Evolutionary conservation across 2,888 invertebrate genomes (phyloP).

Genomic region (Nowickia ferox): DNA sequence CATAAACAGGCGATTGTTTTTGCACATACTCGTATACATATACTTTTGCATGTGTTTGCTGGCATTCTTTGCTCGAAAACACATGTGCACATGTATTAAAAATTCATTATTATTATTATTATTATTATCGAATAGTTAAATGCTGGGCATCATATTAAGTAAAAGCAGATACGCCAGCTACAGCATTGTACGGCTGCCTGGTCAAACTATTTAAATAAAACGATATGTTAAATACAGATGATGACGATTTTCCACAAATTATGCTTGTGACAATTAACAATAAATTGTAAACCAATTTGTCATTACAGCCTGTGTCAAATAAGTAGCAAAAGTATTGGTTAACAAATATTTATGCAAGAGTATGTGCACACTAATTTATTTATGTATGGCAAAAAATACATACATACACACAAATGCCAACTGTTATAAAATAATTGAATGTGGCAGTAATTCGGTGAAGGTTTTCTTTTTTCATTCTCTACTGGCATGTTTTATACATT

Average conservation of each 20-base stretch:
- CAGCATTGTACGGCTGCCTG: slow-evolving; percentile 16
- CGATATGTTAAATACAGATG: slow-evolving; percentile 69
- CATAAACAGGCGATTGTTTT: neutral
- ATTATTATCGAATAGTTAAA: slow-evolving; percentile 58
- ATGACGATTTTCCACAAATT: slow-evolving; percentile 71
- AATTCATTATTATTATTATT: slow-evolving; percentile 51
- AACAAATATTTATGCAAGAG: slow-evolving; percentile 44
- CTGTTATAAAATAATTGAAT: neutral
- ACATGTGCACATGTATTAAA: slow-evolving; percentile 35
- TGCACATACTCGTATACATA: no score
- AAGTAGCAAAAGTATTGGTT: slow-evolving; percentile 71
- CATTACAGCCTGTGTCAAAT: slow-evolving; percentile 68
- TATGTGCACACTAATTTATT: neutral
- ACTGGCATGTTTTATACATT: neutral
- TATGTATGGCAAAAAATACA: neutral
- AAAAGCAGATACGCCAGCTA: slow-evolving; percentile 4
- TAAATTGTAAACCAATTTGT: slow-evolving; percentile 73
- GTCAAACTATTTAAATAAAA: slow-evolving; percentile 58
- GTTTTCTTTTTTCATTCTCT: neutral
- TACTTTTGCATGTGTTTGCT: neutral
- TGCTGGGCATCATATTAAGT: slow-evolving; percentile 18
- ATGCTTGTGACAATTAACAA: slow-evolving; percentile 72
- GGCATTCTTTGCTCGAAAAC: neutral
- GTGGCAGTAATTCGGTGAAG: slow-evolving; percentile 32
- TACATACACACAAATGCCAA: neutral